These are phyloP conservation scores for Actinia tenebrosa DNA, from an alignment of 64 coral and sea anemone species.

Conservation along the genomic window DNA sequence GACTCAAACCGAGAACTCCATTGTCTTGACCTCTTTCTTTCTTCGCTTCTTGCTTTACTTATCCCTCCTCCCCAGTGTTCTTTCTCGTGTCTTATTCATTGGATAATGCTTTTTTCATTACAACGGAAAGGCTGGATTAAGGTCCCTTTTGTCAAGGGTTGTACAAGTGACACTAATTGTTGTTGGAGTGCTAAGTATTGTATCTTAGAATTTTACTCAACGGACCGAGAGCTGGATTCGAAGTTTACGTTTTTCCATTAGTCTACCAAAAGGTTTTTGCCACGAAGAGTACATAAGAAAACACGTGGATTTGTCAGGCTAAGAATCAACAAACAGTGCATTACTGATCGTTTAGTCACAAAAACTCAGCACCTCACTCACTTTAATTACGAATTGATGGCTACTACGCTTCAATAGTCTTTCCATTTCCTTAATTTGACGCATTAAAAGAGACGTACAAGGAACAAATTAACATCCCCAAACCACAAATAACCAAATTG, in stretches of 20 bases:
- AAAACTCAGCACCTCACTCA: not conserved
- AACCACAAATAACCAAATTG: constrained; percentile 24
- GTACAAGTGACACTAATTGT: constrained; percentile 6
- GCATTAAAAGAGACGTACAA: not conserved
- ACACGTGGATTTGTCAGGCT: not conserved
- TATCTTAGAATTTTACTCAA: not conserved
- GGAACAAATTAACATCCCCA: constrained; percentile 7
- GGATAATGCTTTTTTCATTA: not conserved
- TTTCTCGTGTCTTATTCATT: constrained; percentile 12
- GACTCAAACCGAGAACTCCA: not conserved
- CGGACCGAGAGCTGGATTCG: not conserved
- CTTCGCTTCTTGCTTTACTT: not conserved
- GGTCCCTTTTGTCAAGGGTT: not conserved
- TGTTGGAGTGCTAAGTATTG: not conserved
- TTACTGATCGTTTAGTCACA: not conserved
- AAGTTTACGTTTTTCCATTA: not conserved
- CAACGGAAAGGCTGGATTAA: not conserved
- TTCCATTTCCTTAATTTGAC: constrained; percentile 9
- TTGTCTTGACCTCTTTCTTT: not conserved
- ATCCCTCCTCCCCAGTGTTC: not conserved
- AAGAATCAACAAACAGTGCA: not conserved
- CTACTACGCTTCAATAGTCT: not conserved
- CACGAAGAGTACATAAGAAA: not conserved
- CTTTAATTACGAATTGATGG: not conserved
- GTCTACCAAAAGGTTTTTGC: not conserved